Evolutionary conservation across 2,113 vertebrate genomes (phyloP).

Genomic region (Pseudopodoces humilis): DNA sequence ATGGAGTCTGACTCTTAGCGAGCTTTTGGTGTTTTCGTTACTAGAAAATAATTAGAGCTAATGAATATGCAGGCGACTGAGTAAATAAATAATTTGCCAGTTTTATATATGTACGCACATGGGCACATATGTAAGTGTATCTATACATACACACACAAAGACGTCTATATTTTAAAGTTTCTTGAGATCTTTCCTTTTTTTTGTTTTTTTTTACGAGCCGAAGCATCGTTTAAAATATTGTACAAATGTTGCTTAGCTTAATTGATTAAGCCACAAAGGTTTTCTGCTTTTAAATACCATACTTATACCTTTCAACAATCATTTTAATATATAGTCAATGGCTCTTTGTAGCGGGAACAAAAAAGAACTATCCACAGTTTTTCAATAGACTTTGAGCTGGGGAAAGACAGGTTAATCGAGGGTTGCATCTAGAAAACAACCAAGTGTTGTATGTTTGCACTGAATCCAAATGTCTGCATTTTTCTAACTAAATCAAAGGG

Average conservation of each 20-base stretch:
- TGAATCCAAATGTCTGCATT: conserved; percentile 88
- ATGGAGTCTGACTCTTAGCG: conserved; percentile 74
- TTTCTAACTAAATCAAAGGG: conserved; percentile 88
- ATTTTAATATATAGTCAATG: conserved; percentile 85
- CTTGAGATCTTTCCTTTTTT: not conserved
- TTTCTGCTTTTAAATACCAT: conserved; percentile 76
- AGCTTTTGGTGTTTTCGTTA: conserved; percentile 79
- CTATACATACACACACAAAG: not conserved
- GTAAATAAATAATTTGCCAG: conserved; percentile 62
- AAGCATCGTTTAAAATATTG: conserved; percentile 58
- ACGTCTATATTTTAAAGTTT: conserved; percentile 29
- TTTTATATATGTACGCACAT: not conserved
- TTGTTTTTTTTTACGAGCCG: not conserved
- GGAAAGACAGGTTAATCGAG: conserved; percentile 87
- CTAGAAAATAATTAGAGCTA: conserved; percentile 79
- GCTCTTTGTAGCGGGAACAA: conserved; percentile 80
- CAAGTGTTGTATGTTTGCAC: conserved; percentile 89
- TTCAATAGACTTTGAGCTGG: conserved; percentile 83
- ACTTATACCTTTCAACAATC: conserved; percentile 78
- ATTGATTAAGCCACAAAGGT: conserved; percentile 76
- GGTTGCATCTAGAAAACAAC: conserved; percentile 85
- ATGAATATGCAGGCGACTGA: conserved; percentile 73
- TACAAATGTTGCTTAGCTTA: conserved; percentile 74
- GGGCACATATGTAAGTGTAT: not conserved
- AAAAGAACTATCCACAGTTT: conserved; percentile 80